phyloP scores from a whole-genome alignment of 2,888 invertebrate genomes.

The Hemithea aestivaria region DNA sequence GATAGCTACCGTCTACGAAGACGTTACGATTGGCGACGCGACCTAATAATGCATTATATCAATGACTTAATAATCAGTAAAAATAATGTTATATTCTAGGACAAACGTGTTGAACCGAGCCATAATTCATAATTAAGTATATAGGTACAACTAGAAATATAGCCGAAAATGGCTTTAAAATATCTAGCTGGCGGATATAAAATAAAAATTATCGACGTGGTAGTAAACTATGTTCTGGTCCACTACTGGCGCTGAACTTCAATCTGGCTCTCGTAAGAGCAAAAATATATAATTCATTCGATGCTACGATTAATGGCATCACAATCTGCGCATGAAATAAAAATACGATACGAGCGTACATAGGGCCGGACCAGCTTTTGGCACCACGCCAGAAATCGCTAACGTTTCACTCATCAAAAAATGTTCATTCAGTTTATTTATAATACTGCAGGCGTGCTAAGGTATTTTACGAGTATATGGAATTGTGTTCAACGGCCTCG shows the following conservation, averaged over 20 bases:
- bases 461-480: constrained; percentile 30
- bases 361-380: constrained; percentile 49
- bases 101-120: no score
- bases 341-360: constrained; percentile 52
- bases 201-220: constrained; percentile 11
- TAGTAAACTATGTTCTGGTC: constrained; percentile 20
- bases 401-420: constrained; percentile 54
- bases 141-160: no score
- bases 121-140: no score
- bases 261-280: constrained; percentile 27
- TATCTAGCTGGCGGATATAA: constrained; percentile 4
- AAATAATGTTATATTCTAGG: no score
- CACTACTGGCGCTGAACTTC: constrained; percentile 22
- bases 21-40: constrained; percentile 26
- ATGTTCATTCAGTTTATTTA: constrained; percentile 37
- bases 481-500: constrained; percentile 32
- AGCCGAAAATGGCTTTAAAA: constrained; percentile 5
- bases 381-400: constrained; percentile 58
- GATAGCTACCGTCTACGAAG: constrained; percentile 15
- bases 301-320: constrained; percentile 51
- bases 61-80: no score
- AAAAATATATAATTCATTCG: constrained; percentile 37
- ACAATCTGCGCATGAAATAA: constrained; percentile 58
- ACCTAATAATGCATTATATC: constrained; percentile 25
- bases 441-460: constrained; percentile 25